These are phyloP conservation scores for Drosophila nigrodunni DNA, from an alignment of 1,140 invertebrate species.

Conservation along the genomic window DNA sequence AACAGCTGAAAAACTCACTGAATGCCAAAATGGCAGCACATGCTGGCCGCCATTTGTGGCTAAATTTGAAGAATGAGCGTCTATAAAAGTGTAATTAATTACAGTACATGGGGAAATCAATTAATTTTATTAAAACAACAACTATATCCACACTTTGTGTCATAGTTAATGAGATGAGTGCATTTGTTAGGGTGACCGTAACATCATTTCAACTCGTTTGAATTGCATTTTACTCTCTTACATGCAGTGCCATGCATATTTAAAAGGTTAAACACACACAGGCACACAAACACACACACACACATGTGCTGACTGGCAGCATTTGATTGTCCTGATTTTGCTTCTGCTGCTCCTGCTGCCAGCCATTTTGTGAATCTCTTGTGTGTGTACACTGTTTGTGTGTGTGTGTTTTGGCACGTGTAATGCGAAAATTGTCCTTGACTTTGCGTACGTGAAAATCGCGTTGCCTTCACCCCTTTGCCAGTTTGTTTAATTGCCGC, in stretches of 20 bases:
- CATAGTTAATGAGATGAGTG: neutral
- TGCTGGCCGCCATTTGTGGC: too few relatives aligned
- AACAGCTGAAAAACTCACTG: too few relatives aligned
- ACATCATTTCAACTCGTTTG: constrained; percentile 50
- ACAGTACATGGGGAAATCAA: neutral
- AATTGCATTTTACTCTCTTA: constrained; percentile 61
- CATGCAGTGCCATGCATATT: constrained; percentile 66
- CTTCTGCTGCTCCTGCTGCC: constrained; percentile 28
- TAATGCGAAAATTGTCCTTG: constrained; percentile 77
- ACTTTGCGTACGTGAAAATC: constrained; percentile 58
- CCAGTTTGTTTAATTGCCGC: constrained; percentile 72
- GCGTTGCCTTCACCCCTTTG: constrained; percentile 20
- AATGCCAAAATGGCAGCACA: too few relatives aligned
- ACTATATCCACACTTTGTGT: neutral
- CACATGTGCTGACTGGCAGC: constrained; percentile 17
- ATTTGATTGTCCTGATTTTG: constrained; percentile 70
- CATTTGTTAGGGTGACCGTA: neutral
- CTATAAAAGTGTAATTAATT: neutral
- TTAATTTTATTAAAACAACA: constrained; percentile 1
- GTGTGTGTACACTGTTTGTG: neutral
- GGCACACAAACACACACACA: constrained; percentile 19
- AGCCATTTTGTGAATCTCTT: constrained; percentile 12
- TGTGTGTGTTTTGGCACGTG: constrained; percentile 60
- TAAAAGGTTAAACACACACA: constrained; percentile 47
- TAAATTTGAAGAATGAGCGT: neutral